Evolutionary conservation across 2,113 vertebrate genomes (phyloP).

Genomic region (Vimba vimba): DNA sequence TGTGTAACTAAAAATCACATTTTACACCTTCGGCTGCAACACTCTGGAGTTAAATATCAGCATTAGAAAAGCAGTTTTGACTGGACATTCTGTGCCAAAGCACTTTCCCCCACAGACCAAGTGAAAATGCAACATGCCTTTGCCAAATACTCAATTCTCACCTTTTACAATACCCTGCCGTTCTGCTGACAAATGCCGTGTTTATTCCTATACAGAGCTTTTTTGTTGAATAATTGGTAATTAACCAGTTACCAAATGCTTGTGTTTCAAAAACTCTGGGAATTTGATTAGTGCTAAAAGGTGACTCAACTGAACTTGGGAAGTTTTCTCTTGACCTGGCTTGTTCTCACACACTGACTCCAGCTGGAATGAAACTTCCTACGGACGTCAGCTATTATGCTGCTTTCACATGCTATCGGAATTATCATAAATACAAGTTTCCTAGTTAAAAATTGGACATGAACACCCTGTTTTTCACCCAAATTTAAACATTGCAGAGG

Average conservation of each 20-base stretch:
- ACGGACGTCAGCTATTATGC: background rate
- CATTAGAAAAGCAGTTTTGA: constrained; percentile 13
- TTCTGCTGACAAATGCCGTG: background rate
- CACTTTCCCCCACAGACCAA: constrained; percentile 2
- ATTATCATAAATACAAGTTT: no score
- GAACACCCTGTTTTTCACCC: no score
- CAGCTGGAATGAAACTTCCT: background rate
- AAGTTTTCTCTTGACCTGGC: background rate
- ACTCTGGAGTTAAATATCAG: constrained; percentile 39
- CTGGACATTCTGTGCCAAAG: constrained; percentile 24
- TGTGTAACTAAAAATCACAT: constrained; percentile 37
- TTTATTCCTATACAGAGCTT: constrained; percentile 16
- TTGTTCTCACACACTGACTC: background rate
- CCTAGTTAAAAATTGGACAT: no score
- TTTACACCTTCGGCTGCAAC: constrained; percentile 41
- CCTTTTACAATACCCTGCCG: background rate
- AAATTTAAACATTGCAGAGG: no score
- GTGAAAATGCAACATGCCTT: constrained; percentile 29
- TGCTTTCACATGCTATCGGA: no score
- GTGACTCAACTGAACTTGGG: background rate
- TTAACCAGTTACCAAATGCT: background rate
- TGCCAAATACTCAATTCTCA: constrained; percentile 38
- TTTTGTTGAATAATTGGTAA: constrained; percentile 20
- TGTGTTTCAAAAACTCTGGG: background rate
- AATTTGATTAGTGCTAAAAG: background rate